Base-by-base conservation (phyloP, 2,797 vertebrate species). In the Cossypha heuglini region DNA sequence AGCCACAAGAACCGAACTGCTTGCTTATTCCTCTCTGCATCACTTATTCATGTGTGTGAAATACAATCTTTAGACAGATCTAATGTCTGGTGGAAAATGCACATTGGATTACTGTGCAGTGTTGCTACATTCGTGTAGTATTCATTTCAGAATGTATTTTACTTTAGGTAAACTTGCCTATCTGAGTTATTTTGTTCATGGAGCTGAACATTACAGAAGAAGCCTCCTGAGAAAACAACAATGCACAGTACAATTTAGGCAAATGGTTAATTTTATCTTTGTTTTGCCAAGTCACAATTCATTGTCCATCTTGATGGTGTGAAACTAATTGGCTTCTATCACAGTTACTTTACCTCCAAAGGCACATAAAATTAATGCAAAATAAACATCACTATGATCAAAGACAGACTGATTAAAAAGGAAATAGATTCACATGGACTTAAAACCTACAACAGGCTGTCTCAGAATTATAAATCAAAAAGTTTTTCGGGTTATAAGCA, bases 271-370 rank as follows among this genome's bases (percentile, higher is more conserved):
- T 97, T 98, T 98, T 97, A 94, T 97, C 96, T 98, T 97, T 97
- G 93, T 97, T 97, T 97, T 97, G 94, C 88, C 79, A 95, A 97
- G 96, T 97, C 93, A 93, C 96, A 96, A 97, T 97, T 97, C 96
- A 96, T 97, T 97, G 94, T 97, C 96, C 92, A 95, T 97, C 97
- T 96, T 71, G 37, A 97, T 98, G 97, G 95, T 95, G 97, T 95
- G 97, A 97, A 98, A 96, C 97, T 97, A 97, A 98, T 97, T 95
- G 97, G 72, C 95, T 97, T 74, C 97, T 97, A 97, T 96, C 96
- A 94, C 89, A 93, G 92, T 96, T 93, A 93, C 85, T 85, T 96
- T 97, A 96, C 85, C 95, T 96, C 97, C 64, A 78, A 96, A 97
- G 95, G 94, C 96, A 97, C 96, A 98, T 97, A 97, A 96, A 97